phyloP scores from a whole-genome alignment of 2,888 invertebrate genomes.

The Chrysolina oricalcia region DNA sequence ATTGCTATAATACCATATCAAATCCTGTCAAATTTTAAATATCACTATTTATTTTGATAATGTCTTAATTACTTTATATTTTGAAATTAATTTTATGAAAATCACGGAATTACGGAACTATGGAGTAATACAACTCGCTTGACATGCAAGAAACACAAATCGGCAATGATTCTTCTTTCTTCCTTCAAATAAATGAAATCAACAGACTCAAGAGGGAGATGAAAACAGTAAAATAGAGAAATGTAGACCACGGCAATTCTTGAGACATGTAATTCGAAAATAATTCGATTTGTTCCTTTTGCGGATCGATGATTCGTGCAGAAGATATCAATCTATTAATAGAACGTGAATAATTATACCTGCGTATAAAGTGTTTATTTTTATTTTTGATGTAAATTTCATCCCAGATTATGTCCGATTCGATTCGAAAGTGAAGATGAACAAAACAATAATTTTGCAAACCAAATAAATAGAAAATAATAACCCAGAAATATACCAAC shows the following conservation, averaged over 20 bases:
- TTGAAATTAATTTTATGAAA: too few relatives aligned
- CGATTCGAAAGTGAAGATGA: conserved; percentile 39
- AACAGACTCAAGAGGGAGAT: not conserved
- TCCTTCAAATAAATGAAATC: not conserved
- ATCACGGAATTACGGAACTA: too few relatives aligned
- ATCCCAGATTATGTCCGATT: conserved; percentile 38
- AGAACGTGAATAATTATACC: conserved; percentile 44
- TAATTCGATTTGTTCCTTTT: conserved; percentile 12
- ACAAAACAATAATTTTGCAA: conserved; percentile 18
- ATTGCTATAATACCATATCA: too few relatives aligned
- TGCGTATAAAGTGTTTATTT: conserved; percentile 30
- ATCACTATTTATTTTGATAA: too few relatives aligned
- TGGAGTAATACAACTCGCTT: too few relatives aligned
- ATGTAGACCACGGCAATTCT: not conserved
- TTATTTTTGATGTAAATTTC: conserved; percentile 45
- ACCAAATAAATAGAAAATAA: conserved; percentile 5
- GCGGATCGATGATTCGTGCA: conserved; percentile 21
- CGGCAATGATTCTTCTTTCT: not conserved
- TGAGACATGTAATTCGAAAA: not conserved
- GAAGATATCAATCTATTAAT: conserved; percentile 38
- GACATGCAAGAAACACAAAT: not conserved
- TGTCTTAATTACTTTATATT: too few relatives aligned
- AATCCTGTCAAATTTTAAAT: too few relatives aligned
- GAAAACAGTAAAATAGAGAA: not conserved
- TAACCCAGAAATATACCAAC: conserved; percentile 7